Percentiles rank a stretch among this genome's conserved stretches.
Evolutionary conservation across 2,113 vertebrate genomes (phyloP).

Genomic region (Proteles cristata): DNA sequence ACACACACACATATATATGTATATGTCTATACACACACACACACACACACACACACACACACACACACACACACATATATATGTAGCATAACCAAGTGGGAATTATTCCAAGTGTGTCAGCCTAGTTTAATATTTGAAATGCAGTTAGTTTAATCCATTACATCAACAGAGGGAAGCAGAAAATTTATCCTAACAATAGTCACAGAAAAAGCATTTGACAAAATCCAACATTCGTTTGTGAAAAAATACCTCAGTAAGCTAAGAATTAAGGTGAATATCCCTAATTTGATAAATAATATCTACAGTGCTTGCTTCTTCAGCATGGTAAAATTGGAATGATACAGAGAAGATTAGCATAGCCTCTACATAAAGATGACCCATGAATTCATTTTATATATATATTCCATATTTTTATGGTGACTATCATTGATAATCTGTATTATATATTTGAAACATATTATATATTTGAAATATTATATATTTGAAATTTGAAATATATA

Average conservation of each 20-base stretch:
- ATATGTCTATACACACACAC: too few relatives aligned
- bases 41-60: too few relatives aligned
- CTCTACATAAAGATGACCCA: neutral
- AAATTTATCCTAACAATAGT: neutral
- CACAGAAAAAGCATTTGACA: neutral
- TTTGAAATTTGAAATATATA: too few relatives aligned
- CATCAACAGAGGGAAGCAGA: neutral
- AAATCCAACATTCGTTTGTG: neutral
- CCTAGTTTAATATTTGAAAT: neutral
- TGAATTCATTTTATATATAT: neutral
- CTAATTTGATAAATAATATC: neutral
- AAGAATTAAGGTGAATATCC: neutral
- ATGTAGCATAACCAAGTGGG: neutral
- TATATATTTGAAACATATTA: neutral
- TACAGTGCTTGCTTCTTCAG: neutral
- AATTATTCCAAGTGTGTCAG: neutral
- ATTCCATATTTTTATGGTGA: neutral
- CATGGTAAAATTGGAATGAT: neutral
- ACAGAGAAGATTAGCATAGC: neutral
- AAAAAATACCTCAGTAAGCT: neutral
- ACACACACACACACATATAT: too few relatives aligned
- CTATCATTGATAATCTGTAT: neutral
- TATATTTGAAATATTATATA: too few relatives aligned
- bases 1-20: too few relatives aligned
- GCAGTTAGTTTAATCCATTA: neutral